Base-by-base conservation (phyloP, 1,140 invertebrate species). In the Lycorma delicatula region DNA sequence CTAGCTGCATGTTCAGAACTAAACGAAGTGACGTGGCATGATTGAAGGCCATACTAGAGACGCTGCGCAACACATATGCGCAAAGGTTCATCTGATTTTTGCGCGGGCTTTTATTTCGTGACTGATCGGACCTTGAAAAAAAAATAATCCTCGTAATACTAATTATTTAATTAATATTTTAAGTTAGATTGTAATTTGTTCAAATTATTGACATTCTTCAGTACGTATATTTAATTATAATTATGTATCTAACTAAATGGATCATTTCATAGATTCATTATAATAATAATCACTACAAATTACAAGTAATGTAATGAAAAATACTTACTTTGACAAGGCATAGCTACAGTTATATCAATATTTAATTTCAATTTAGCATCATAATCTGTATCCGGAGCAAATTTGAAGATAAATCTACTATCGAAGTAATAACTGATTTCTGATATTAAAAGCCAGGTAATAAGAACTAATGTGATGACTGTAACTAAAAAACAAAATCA, bases 311-410 rank as follows among this genome's bases (percentile, higher is more conserved):
- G 18, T 16, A 26, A 11, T 57, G 20, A 11, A 34, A 25, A 56
- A 58, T 63, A 77, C 79, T 79, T 77, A 87, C 83, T 73, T 62
- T 71, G 73, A 73, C 93, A 97, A 58, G 87, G 87, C 88, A 93
- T 97, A 23, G 93, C 93, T 13, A 98, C 84, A 5, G 93, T 97
- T 44, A 98, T 82, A 71, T 98, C 93, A 47, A 97, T 80, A 73
- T 96, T 95, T 64, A 98, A 88, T 71, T 87, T 84, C 25, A 97
- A 71, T 73, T 93, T 94, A 60, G 84, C 87, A 69, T 93, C 83
- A 70, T 89, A 81, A 56, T 94, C 85, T n/a, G 82, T 85, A 68
- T 97, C 93, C 12, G 93, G 91, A 67, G 84, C 80, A 74, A 96
- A 97, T 74, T 88, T 84, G 73, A 93, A 96, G 38, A 84, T 76